These are phyloP conservation scores for Onchidella celtica DNA, from an alignment of 2,888 invertebrate species.

Conservation along the genomic window DNA sequence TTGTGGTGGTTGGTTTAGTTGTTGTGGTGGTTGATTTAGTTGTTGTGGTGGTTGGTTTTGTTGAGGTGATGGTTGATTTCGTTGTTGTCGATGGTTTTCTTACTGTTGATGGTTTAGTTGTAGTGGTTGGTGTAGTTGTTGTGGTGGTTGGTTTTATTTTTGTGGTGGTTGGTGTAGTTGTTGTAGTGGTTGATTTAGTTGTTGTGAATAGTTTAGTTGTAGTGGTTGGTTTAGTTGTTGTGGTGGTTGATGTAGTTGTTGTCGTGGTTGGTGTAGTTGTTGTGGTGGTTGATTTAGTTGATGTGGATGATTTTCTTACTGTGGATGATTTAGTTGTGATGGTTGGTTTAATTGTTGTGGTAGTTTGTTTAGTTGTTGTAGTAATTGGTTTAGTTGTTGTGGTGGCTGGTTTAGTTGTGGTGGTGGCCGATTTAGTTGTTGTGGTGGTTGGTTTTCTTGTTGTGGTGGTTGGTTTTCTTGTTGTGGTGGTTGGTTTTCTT, in stretches of 20 bases:
- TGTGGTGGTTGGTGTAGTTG: background rate
- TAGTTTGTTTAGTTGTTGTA: background rate
- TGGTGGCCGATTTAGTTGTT: background rate
- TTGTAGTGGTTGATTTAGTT: background rate
- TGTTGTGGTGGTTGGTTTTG: background rate
- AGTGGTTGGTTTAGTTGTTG: background rate
- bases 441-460: background rate
- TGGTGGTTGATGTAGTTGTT: background rate
- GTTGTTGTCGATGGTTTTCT: background rate
- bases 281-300: too few relatives aligned
- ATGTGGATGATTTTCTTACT: too few relatives aligned
- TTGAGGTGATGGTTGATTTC: background rate
- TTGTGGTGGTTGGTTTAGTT: background rate
- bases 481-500: background rate
- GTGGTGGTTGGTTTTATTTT: background rate
- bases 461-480: background rate
- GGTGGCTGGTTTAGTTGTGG: background rate
- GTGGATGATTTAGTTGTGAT: background rate
- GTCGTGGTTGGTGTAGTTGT: background rate
- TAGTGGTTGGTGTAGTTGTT: background rate
- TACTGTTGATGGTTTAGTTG: background rate
- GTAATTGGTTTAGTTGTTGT: background rate
- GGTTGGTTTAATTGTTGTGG: background rate
- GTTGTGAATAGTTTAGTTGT: background rate
- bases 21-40: background rate